Base-by-base conservation (phyloP, 2,888 invertebrate species). In the Pherbina coryleti region DNA sequence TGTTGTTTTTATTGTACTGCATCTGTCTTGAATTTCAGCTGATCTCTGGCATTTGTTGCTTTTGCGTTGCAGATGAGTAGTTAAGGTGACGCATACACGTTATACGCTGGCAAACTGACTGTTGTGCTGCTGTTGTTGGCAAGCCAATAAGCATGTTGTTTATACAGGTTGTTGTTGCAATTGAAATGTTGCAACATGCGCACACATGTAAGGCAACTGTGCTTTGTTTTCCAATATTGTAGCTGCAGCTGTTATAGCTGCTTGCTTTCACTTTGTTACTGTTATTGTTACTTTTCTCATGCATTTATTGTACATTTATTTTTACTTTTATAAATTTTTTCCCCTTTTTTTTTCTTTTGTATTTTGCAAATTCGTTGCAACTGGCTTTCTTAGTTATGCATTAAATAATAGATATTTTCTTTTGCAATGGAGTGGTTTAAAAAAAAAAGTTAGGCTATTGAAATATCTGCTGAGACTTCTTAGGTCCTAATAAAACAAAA, bases 21-120 rank as follows among this genome's bases (percentile, higher is more conserved):
- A 19, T 31, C 37, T 34, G 34, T 25, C 25, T 60, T 60, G 11
- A 11, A 60, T 60, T 60, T 60, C 67, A 37, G 67, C 67, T 67
- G 67, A 67, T 44, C 67, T 67, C 67, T 67, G 67, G 44, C 67
- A 67, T 67, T 67, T 67, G 44, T 28, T 14, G 25, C 25, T 22
- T 28, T 11, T 22, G 25, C 28, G 25, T 60, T 60, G 60, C 60
- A 60, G 60, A 60, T 60, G 60, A 28, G 60, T 60, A 17, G 60
- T 28, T 28, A 7, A 28, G 25, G 22, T 60, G 60, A 60, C 28
- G 60, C 60, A 60, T 17, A 60, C 11, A 14, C 44, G 37, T 44
- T 44, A 1, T 2, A 44, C 3, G 37, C 8, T 7, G 44, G 31
- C 31, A 31, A 31, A 5, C 44, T 44, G 44, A 11, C 44, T 44